Conservation (phyloP, 2,888 invertebrate genomes). For the Diarsia mendica region DNA sequence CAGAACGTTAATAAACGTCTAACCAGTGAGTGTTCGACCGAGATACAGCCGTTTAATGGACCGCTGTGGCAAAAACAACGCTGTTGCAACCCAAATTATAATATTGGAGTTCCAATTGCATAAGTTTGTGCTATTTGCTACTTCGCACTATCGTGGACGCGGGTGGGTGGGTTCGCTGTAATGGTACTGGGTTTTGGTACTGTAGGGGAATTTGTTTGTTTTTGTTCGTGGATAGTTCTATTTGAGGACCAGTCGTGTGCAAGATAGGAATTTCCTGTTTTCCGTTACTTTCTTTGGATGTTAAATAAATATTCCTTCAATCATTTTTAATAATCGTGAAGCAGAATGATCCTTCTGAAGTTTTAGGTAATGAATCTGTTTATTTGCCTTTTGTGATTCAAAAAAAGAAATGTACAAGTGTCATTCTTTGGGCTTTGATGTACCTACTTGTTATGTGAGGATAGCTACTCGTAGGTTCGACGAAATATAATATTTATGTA, state of each 20-base stretch:
- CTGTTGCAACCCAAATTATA: constrained; percentile 86
- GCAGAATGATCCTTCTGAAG: not conserved
- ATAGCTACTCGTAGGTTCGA: not conserved
- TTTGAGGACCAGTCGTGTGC: not conserved
- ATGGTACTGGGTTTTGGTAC: constrained; percentile 51
- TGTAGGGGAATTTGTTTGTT: not conserved
- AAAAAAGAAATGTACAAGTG: not conserved
- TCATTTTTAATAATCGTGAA: not conserved
- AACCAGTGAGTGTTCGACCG: constrained; percentile 73
- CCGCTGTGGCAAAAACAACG: constrained; percentile 83
- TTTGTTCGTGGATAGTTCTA: not conserved
- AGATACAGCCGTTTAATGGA: constrained; percentile 83
- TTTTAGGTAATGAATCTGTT: not conserved
- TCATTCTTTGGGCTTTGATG: not conserved
- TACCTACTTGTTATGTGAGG: not conserved
- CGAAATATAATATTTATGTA: not conserved
- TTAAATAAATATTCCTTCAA: not conserved
- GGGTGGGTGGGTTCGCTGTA: constrained; percentile 57
- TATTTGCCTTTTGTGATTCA: not conserved
- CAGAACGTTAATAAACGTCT: constrained; percentile 54
- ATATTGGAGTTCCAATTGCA: constrained; percentile 88
- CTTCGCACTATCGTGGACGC: constrained; percentile 82
- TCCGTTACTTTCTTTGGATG: not conserved
- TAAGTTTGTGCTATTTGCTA: constrained; percentile 87
- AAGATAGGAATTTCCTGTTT: not conserved